Evolutionary conservation across 2,888 invertebrate species (phyloP).

Genomic region (Drosophila mettleri): DNA sequence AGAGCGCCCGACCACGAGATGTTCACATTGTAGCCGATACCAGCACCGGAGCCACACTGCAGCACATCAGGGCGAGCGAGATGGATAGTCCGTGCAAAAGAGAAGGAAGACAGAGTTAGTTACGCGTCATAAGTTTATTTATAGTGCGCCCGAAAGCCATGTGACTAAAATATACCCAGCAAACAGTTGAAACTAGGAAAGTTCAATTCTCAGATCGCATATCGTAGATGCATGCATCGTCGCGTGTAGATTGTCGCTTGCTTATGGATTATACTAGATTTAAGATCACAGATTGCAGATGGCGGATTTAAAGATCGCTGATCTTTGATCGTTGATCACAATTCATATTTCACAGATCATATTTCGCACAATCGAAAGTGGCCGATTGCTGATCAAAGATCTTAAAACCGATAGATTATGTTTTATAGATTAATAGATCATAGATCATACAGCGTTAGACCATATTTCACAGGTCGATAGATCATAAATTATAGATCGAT

Average conservation of each 20-base stretch:
- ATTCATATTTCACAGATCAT: not conserved
- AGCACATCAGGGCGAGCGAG: not conserved
- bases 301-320: not conserved
- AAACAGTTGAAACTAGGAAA: too few relatives aligned
- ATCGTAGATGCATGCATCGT: too few relatives aligned
- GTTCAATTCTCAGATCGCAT: not conserved
- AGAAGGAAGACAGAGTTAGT: not conserved
- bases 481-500: not conserved
- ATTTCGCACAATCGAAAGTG: not conserved
- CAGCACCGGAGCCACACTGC: constrained; percentile 94
- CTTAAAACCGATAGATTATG: not conserved
- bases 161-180: not conserved
- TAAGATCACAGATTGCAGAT: too few relatives aligned
- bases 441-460: not conserved
- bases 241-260: not conserved
- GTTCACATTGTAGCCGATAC: constrained; percentile 97
- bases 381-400: not conserved
- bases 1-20: constrained; percentile 97
- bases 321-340: not conserved
- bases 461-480: not conserved
- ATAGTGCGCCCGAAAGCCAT: too few relatives aligned
- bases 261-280: too few relatives aligned
- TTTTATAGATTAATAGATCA: not conserved
- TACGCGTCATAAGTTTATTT: too few relatives aligned
- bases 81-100: not conserved